A percentile compares a stretch with the other conserved stretches of the same genome.
Evolutionary conservation across 2,888 invertebrate species (phyloP).

Genomic region (Oligia fasciuncula): DNA sequence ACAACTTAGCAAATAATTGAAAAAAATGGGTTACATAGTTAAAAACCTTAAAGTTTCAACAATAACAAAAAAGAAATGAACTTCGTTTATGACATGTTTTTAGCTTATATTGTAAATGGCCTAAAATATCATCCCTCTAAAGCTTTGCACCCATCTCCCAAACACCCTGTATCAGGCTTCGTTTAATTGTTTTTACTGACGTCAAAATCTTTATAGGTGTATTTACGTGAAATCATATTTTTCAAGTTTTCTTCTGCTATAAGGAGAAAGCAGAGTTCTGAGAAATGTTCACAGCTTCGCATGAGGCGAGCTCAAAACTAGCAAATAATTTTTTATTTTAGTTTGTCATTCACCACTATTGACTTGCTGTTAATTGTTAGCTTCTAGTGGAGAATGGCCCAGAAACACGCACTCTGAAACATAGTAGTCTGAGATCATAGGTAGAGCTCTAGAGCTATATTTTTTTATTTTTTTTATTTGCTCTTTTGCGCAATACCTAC

Average conservation of each 20-base stretch:
- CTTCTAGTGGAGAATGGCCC: not conserved
- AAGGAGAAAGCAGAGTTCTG: not conserved
- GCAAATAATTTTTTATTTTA: constrained; percentile 10
- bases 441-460: not conserved
- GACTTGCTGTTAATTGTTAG: not conserved
- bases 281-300: not conserved
- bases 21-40: not conserved
- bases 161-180: not conserved
- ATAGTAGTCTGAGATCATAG: not conserved
- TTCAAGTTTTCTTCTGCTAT: not conserved
- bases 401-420: not conserved
- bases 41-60: not conserved
- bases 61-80: not conserved
- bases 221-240: not conserved
- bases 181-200: not conserved
- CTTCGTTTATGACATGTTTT: not conserved
- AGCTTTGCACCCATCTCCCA: not conserved
- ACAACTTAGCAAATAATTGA: not conserved
- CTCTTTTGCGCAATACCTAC: constrained; percentile 5
- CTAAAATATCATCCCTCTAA: not conserved
- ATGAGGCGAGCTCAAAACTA: not conserved
- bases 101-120: not conserved
- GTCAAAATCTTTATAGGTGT: not conserved
- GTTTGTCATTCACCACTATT: constrained; percentile 11
- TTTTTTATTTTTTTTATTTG: not conserved